Evolutionary conservation across 2,797 vertebrate genomes (phyloP).

Genomic region (Sarcoramphus papa): DNA sequence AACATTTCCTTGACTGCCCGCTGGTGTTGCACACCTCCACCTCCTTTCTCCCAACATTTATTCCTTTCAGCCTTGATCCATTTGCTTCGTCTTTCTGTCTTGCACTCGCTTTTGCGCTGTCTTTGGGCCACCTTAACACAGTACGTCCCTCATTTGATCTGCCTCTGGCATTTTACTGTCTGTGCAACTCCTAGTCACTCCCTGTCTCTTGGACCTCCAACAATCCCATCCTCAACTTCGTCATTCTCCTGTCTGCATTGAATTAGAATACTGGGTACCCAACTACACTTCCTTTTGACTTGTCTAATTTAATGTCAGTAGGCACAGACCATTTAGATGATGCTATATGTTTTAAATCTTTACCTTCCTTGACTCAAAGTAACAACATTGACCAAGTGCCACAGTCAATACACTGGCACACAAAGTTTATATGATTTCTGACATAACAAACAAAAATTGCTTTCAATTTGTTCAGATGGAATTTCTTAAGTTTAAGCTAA

Average conservation of each 20-base stretch:
- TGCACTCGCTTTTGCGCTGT: neutral
- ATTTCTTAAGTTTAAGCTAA: constrained; percentile 49
- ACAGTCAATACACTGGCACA: constrained; percentile 6
- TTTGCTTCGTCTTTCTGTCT: neutral
- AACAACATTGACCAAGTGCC: neutral
- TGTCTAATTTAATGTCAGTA: neutral
- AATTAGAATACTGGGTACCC: neutral
- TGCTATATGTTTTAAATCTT: constrained; percentile 1
- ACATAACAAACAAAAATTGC: constrained; percentile 17
- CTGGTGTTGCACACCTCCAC: neutral
- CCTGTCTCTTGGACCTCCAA: neutral
- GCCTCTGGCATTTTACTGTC: neutral
- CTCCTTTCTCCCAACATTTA: neutral
- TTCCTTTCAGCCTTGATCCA: neutral
- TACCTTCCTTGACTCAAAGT: neutral
- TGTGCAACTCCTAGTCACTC: neutral
- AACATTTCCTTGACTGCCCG: neutral
- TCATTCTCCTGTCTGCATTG: neutral
- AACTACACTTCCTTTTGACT: neutral
- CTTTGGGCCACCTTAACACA: neutral
- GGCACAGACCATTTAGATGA: neutral
- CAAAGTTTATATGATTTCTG: neutral
- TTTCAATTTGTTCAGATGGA: constrained; percentile 40
- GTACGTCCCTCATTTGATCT: neutral
- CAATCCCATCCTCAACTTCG: neutral